Evolutionary conservation across 2,113 vertebrate genomes (phyloP).

Genomic region (Neoarius graeffei): DNA sequence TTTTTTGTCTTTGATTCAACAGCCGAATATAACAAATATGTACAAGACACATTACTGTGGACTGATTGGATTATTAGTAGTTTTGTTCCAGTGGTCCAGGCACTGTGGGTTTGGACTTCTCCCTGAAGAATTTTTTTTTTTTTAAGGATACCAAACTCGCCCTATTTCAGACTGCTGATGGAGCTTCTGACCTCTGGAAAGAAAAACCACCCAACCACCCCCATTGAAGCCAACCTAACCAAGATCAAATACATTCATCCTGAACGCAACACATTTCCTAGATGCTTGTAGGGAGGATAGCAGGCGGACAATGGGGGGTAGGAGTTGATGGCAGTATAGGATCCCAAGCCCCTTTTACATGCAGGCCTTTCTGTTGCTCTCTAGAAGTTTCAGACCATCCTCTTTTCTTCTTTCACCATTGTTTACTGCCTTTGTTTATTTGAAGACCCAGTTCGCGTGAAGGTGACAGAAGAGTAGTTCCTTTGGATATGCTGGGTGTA

Average conservation of each 20-base stretch:
- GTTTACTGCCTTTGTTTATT: constrained; percentile 51
- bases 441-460: constrained; percentile 43
- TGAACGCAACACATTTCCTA: constrained; percentile 35
- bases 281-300: constrained; percentile 13
- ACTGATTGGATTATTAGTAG: constrained; percentile 77
- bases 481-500: constrained; percentile 31
- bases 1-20: background rate
- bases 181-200: background rate
- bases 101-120: constrained; percentile 24
- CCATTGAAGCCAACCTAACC: background rate
- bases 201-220: background rate
- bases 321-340: background rate
- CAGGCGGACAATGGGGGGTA: constrained; percentile 9
- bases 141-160: background rate
- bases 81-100: constrained; percentile 63
- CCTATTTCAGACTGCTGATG: background rate
- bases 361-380: constrained; percentile 18
- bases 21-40: constrained; percentile 56
- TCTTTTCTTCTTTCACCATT: constrained; percentile 38
- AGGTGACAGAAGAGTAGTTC: constrained; percentile 29
- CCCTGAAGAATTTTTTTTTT: background rate
- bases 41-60: constrained; percentile 70
- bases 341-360: constrained; percentile 22
- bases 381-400: constrained; percentile 17
- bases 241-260: constrained; percentile 23